Percentiles rank a stretch among this genome's conserved stretches.
phyloP scores from a whole-genome alignment of 2,797 vertebrate genomes.

The Alauda arvensis region DNA sequence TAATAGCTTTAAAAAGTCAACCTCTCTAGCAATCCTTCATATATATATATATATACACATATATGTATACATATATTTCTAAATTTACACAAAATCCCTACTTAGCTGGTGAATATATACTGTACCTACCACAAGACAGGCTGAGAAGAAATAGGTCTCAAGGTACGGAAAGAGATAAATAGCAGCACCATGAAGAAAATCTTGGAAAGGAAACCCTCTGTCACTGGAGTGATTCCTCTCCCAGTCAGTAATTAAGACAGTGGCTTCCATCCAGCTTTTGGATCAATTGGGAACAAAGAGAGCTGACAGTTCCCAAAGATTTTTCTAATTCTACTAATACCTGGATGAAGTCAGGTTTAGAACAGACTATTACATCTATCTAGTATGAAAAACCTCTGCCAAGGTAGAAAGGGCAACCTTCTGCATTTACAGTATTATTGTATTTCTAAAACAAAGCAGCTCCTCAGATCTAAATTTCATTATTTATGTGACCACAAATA shows the following conservation, averaged over 20 bases:
- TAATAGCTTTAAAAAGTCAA: neutral
- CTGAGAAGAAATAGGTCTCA: neutral
- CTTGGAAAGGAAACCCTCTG: neutral
- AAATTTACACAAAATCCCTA: neutral
- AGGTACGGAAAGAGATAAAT: neutral
- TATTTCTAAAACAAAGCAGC: neutral
- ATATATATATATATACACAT: rapidly evolving
- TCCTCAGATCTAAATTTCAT: neutral
- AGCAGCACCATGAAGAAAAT: neutral
- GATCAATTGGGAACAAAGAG: neutral
- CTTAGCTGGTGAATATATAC: neutral
- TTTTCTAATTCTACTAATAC: neutral
- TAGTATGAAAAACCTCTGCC: neutral
- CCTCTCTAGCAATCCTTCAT: neutral
- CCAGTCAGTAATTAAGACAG: neutral
- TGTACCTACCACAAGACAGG: neutral
- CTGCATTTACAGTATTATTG: neutral
- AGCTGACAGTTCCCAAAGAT: neutral
- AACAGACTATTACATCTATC: neutral
- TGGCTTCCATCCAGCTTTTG: neutral
- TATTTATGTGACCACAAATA: neutral
- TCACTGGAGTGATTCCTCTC: neutral
- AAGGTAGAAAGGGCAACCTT: neutral
- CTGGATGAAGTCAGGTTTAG: neutral
- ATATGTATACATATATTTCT: neutral